Evolutionary conservation across 2,113 vertebrate genomes (phyloP).

Genomic region (Cricetomys ansorgei): DNA sequence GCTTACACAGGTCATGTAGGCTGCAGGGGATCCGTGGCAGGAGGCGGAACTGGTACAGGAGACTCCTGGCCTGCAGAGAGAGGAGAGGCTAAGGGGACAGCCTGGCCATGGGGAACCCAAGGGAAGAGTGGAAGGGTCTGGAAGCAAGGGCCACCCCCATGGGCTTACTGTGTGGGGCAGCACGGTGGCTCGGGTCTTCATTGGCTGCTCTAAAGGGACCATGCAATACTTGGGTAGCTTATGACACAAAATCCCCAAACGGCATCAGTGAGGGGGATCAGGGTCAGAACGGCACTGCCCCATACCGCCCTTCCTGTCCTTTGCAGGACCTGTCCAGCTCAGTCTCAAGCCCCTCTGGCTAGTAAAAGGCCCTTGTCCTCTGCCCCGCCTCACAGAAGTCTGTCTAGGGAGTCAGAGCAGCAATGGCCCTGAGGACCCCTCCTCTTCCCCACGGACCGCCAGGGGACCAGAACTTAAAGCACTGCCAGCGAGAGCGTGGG

Average conservation of each 20-base stretch:
- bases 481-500: background rate
- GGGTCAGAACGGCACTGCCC: background rate
- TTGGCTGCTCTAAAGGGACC: background rate
- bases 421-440: background rate
- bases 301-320: background rate
- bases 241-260: rapidly evolving
- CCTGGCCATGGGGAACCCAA: background rate
- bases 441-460: background rate
- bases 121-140: rapidly evolving
- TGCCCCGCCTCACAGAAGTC: too few species aligned
- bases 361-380: too few species aligned
- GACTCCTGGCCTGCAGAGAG: conserved; percentile 92
- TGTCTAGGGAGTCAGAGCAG: background rate
- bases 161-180: background rate
- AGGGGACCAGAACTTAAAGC: background rate
- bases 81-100: background rate
- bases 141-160: background rate
- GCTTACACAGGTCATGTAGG: conserved; percentile 95
- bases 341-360: too few species aligned
- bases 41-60: conserved; percentile 98
- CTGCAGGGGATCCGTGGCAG: conserved; percentile 96
- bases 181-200: background rate
- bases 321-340: background rate
- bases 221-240: background rate
- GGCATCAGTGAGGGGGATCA: background rate